Percentiles rank a stretch among this genome's conserved stretches.
These are phyloP conservation scores for Archegozetes longisetosus DNA, from an alignment of 1,140 invertebrate genomes.

Conservation along the genomic window DNA sequence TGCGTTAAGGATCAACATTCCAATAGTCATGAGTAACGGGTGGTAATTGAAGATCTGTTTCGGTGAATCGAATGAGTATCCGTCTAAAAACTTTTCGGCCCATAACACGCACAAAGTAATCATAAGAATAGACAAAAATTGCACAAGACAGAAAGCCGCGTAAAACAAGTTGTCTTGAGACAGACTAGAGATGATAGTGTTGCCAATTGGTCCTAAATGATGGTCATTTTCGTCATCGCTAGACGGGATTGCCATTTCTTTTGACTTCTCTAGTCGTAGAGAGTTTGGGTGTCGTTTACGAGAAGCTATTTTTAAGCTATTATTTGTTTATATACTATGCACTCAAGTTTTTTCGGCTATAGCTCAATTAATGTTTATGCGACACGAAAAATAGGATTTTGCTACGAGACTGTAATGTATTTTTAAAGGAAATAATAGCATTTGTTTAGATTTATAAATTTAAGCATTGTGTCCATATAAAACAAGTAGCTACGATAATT, in stretches of 20 bases:
- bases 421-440: too few species aligned
- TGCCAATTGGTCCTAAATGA: background rate
- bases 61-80: conserved; percentile 22
- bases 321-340: too few species aligned
- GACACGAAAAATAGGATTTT: too few species aligned
- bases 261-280: too few species aligned
- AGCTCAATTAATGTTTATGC: too few species aligned
- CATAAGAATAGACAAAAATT: conserved; percentile 38
- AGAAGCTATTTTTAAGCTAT: too few species aligned
- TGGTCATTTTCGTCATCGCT: background rate
- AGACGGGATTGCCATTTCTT: background rate
- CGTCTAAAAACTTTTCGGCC: conserved; percentile 46
- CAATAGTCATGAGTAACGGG: conserved; percentile 27
- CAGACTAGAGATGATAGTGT: background rate
- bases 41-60: conserved; percentile 73
- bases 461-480: too few species aligned
- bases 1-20: conserved; percentile 9
- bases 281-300: too few species aligned
- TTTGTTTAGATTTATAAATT: too few species aligned
- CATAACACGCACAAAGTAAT: conserved; percentile 52
- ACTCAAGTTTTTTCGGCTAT: too few species aligned
- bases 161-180: conserved; percentile 17
- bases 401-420: too few species aligned
- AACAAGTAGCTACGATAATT: too few species aligned
- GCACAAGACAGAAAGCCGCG: conserved; percentile 16